phyloP scores from a whole-genome alignment of 2,888 invertebrate genomes.

The Watsonalla binaria region DNA sequence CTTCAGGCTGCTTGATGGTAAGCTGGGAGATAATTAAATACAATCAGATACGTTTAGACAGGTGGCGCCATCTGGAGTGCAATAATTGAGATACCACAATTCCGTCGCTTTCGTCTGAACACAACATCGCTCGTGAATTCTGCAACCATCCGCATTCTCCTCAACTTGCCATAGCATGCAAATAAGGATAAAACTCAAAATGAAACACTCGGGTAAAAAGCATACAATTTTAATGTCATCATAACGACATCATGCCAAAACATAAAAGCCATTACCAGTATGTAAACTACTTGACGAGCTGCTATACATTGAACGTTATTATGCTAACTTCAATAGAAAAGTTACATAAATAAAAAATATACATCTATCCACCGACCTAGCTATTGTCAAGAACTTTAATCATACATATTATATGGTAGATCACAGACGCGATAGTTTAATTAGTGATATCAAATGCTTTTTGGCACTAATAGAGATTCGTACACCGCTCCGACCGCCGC shows the following conservation, averaged over 20 bases:
- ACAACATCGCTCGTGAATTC: slow-evolving; percentile 54
- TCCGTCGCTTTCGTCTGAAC: slow-evolving; percentile 10
- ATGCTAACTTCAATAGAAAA: slow-evolving; percentile 67
- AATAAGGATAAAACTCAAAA: slow-evolving; percentile 53
- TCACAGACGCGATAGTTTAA: slow-evolving; percentile 57
- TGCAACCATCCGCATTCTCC: slow-evolving; percentile 68
- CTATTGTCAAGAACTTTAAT: slow-evolving; percentile 52
- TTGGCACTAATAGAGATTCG: slow-evolving; percentile 74
- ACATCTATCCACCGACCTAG: slow-evolving; percentile 51
- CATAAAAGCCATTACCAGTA: slow-evolving; percentile 64
- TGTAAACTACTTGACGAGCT: slow-evolving; percentile 52
- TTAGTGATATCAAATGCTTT: slow-evolving; percentile 55
- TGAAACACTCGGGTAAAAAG: slow-evolving; percentile 68
- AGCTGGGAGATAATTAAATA: too few species aligned
- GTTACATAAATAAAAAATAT: slow-evolving; percentile 69
- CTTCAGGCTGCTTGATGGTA: too few species aligned
- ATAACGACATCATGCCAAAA: slow-evolving; percentile 71
- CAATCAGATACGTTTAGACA: background rate
- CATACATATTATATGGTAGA: slow-evolving; percentile 51
- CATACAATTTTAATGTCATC: slow-evolving; percentile 76
- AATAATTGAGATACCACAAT: background rate
- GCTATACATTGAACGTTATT: slow-evolving; percentile 50
- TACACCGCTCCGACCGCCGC: slow-evolving; percentile 13
- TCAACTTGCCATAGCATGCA: slow-evolving; percentile 54
- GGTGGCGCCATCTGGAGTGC: background rate